Base-by-base conservation (phyloP, 2,113 vertebrate genomes). In the Prionailurus bengalensis region DNA sequence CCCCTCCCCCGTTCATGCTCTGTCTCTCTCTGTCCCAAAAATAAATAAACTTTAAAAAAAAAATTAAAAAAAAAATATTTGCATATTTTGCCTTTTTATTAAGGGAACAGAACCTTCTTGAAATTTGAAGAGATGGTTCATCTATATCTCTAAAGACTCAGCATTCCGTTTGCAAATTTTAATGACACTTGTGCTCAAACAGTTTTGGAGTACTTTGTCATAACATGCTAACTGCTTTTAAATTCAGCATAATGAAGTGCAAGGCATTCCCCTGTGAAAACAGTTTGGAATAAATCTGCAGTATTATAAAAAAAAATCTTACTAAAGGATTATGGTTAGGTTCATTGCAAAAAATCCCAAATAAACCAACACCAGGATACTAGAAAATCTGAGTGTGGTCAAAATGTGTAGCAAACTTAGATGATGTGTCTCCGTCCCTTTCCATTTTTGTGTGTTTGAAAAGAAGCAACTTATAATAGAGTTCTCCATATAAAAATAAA, bases 91-190 rank as follows among this genome's bases (percentile, higher is more conserved):
- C 31, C 17, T 95, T 97, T 95, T 96, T 76, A 95, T 92, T 94
- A 95, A 84, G 63, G 36, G 31, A 91, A 94, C 25, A 68, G 71
- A 94, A 39, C 55, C 70, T 94, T 95, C 71, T 95, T 93, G 33
- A 94, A 95, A 96, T 87, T 33, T 96, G 76, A 95, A 92, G 87
- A 87, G 80, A 95, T 89, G 45, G 29, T 80, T 96, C 71, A 97
- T 85, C 65, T 10, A 36, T 88, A 73, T 94, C 89, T 92, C 83
- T 80, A 65, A 90, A 95, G 65, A 19, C 45, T 97, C 39, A 87
- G 25, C 8, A 21, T 86, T 96, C 70, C 51, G 63, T 95, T 89
- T 96, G 71, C 95, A 96, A 90, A 96, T 97, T 97, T 97, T 97
- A 95, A 92, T 96, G 91, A 95, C 87, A 93, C 80, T 97, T 84